Conservation (phyloP, 2,888 invertebrate species). For the Macrophya annulata region DNA sequence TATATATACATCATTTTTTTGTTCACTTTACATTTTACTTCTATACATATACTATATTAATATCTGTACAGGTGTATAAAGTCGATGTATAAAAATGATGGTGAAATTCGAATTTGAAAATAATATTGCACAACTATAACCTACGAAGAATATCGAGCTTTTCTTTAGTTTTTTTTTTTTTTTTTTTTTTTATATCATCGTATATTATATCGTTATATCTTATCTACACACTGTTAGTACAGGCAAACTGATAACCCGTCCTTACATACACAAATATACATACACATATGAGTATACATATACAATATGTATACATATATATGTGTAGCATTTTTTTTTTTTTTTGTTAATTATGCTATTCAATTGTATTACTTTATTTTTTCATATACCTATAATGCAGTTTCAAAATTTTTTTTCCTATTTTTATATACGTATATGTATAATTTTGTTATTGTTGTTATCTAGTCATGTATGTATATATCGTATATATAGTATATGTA, state of each 20-base stretch:
- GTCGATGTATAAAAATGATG: background rate
- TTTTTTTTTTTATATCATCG: background rate
- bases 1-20: too few relatives aligned
- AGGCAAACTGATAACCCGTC: slow-evolving; percentile 17
- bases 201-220: slow-evolving; percentile 7
- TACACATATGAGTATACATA: background rate
- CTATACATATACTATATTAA: too few relatives aligned
- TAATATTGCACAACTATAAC: background rate
- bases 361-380: background rate
- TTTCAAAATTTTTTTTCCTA: background rate
- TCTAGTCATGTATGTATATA: background rate
- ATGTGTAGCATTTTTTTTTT: background rate
- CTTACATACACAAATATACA: background rate
- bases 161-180: background rate
- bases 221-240: slow-evolving; percentile 30
- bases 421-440: background rate
- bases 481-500: too few relatives aligned
- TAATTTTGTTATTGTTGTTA: background rate
- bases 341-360: background rate
- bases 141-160: background rate
- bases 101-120: background rate
- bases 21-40: too few relatives aligned
- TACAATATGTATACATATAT: background rate
- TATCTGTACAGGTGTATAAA: too few relatives aligned
- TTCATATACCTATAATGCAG: background rate